Evolutionary conservation across 2,888 invertebrate species (phyloP).

Genomic region (Drosophila multiciliata): DNA sequence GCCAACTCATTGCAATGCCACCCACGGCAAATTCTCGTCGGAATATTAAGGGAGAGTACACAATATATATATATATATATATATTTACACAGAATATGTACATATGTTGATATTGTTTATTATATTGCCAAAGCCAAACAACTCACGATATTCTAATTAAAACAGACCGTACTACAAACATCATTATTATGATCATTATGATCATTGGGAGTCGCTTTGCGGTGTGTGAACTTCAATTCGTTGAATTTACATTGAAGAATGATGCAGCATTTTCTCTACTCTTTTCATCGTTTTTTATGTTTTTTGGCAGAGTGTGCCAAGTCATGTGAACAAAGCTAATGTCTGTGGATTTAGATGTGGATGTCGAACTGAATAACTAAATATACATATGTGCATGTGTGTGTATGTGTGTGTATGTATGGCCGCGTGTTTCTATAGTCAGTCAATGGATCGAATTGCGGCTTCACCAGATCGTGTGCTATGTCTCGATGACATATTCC

Average conservation of each 20-base stretch:
- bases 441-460: conserved; percentile 53
- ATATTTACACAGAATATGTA: conserved; percentile 10
- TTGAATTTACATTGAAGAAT: conserved; percentile 73
- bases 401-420: not conserved
- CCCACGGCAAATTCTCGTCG: conserved; percentile 55
- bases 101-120: conserved; percentile 63
- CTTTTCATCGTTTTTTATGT: not conserved
- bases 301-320: conserved; percentile 57
- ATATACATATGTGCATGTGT: not conserved
- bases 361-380: conserved; percentile 12
- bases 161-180: conserved; percentile 53
- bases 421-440: conserved; percentile 37
- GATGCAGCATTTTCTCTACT: conserved; percentile 53
- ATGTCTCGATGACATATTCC: conserved; percentile 72
- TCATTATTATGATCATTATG: conserved; percentile 28
- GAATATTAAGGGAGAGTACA: not conserved
- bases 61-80: not conserved
- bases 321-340: conserved; percentile 74
- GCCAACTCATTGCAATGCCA: conserved; percentile 69
- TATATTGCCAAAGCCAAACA: conserved; percentile 77
- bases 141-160: conserved; percentile 79
- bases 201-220: conserved; percentile 36
- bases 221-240: conserved; percentile 60
- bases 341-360: conserved; percentile 61
- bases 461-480: conserved; percentile 37